Evolutionary conservation across 2,797 vertebrate species (phyloP), one percentile per base, ranked within the genome.

Genomic region (Enteromius paludinosus): DNA sequence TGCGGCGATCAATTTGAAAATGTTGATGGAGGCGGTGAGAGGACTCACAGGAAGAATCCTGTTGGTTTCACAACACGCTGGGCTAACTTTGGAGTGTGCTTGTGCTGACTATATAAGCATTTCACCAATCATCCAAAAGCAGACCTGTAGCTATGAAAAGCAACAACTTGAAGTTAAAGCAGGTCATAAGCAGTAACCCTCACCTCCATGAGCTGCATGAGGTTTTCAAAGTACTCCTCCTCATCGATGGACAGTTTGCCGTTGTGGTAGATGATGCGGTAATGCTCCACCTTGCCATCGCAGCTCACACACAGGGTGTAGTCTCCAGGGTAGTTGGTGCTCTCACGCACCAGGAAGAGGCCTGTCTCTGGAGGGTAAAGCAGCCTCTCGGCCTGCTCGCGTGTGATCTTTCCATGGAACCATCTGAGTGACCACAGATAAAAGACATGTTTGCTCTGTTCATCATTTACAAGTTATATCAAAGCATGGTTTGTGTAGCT

Each of bases 201-300:
- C 84, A 99, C 98, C 97, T 99, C 97, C 71, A 99, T 97, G 85
- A 99, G 95, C 93, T 99, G 97, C 97, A 99, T 99, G 89, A 99
- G 96, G 91, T 99, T 99, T 73, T 98, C 96, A 0, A 99, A 99
- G 93, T 92, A 99, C 64, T 91, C 95, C 86, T 99, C 98, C 47
- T 98, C 96, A 0, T 99, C 98, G 2, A 99, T 99, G 83, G 95
- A 96, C 85, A 99, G 96, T 92, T 98, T 97, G 93, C 96, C 96
- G 18, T 96, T 88, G 3, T 95, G 92, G 91, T 99, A 98, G 89
- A 97, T 96, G 92, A 99, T 99, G 87, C 94, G 97, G 93, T 99
- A 99, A 92, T 99, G 98, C 93, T 99, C 98, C 94, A 99, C 98
- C 90, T 98, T 99, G 73, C 96, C 95, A 0, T 98, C 97, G 0